Percentiles rank a stretch among this genome's conserved stretches.
These are phyloP conservation scores for Papilio polyxenes DNA, from an alignment of 1,140 invertebrate genomes.

Conservation along the genomic window DNA sequence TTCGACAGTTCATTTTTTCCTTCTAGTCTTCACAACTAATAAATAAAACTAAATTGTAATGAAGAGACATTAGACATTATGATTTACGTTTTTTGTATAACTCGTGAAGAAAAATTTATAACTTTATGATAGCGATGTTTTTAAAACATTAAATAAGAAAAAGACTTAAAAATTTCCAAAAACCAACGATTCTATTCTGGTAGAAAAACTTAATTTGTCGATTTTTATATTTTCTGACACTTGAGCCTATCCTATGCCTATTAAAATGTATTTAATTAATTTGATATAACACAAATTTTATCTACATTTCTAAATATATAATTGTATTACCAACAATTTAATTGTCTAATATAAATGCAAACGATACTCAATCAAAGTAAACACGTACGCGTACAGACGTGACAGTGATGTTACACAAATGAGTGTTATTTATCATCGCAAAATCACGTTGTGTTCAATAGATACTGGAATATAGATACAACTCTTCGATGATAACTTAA, in stretches of 20 bases:
- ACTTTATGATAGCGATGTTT: too few species aligned
- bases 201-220: too few species aligned
- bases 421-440: background rate
- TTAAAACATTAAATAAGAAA: too few species aligned
- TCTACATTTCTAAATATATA: background rate
- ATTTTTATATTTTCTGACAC: too few species aligned
- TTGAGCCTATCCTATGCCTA: too few species aligned
- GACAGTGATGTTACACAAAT: background rate
- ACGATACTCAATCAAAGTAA: background rate
- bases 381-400: constrained; percentile 6
- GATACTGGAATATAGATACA: background rate
- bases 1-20: background rate
- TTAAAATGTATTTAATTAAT: too few species aligned
- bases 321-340: background rate
- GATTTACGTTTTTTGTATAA: background rate
- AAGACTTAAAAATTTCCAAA: too few species aligned
- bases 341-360: background rate
- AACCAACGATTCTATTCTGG: too few species aligned
- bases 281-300: too few species aligned
- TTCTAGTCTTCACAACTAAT: background rate
- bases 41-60: background rate
- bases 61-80: background rate
- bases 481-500: background rate
- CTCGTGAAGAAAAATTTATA: too few species aligned
- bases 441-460: background rate